Evolutionary conservation across 2,797 vertebrate species (phyloP), one percentile per base, ranked within the genome.

Genomic region (Eurystomus glaucurus): DNA sequence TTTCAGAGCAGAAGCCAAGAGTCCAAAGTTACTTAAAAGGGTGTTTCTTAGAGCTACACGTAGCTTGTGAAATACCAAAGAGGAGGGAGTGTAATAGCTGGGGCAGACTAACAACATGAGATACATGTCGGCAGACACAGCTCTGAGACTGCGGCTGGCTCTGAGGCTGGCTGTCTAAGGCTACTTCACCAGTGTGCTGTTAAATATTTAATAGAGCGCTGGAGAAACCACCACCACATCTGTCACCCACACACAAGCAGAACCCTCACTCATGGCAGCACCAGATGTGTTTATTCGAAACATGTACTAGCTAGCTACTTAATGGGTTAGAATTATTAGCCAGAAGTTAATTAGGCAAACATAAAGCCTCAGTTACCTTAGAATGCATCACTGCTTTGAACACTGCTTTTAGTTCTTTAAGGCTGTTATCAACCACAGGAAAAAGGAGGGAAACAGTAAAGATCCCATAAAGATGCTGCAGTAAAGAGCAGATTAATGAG

Each of bases 241-340:
- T 99, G 99, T 99, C 99, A 98, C 98, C 98, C 98, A 98, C 98
- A 98, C 95, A 31, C 68, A 97, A 95, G 92, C 95, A 98, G 96
- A 98, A 55, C 93, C 88, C 93, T 93, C 90, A 45, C 84, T 97
- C 97, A 55, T 82, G 86, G 92, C 94, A 94, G 97, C 98, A 98
- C 98, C 99, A 99, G 99, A 99, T 99, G 99, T 99, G 99, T 99
- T 99, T 99, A 98, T 98, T 98, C 62, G 93, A 98, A 97, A 97
- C 96, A 96, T 96, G 97, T 94, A 99, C 98, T 99, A 99, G 98
- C 98, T 98, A 99, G 99, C 98, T 98, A 97, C 98, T 99, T 99
- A 99, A 99, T 98, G 98, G 98, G 98, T 98, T 98, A 97, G 97
- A 97, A 91, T 98, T 94, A 96, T 98, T 98, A 98, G 99, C 98